phyloP scores from a whole-genome alignment of 2,888 invertebrate genomes.

The Altica lythri region DNA sequence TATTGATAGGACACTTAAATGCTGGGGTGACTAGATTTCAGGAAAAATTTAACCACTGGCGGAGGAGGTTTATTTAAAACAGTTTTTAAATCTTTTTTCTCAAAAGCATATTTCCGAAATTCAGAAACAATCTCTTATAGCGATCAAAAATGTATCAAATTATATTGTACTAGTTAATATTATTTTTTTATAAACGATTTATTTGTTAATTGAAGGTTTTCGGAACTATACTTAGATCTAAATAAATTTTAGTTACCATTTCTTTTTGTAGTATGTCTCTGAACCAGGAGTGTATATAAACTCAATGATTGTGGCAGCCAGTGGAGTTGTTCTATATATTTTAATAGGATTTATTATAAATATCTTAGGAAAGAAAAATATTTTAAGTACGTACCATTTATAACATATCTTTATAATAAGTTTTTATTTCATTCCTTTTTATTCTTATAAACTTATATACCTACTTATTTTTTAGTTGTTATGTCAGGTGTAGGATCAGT shows the following conservation, averaged over 20 bases:
- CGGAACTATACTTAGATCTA: background rate
- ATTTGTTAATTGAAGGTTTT: background rate
- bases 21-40: too few relatives aligned
- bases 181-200: background rate
- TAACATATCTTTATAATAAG: background rate
- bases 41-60: too few relatives aligned
- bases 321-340: constrained; percentile 67
- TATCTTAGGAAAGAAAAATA: constrained; percentile 60
- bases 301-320: constrained; percentile 68
- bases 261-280: constrained; percentile 43
- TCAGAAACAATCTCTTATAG: too few relatives aligned
- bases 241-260: background rate
- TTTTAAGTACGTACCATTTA: constrained; percentile 59
- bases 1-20: too few relatives aligned
- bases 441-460: too few relatives aligned
- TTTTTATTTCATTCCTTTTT: too few relatives aligned
- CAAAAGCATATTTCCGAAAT: too few relatives aligned
- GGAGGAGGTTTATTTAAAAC: too few relatives aligned
- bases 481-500: constrained; percentile 38
- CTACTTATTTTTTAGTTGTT: background rate
- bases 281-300: constrained; percentile 66
- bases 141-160: background rate
- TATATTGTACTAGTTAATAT: background rate
- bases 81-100: too few relatives aligned
- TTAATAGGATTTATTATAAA: constrained; percentile 63